Evolutionary conservation across 2,797 vertebrate species (phyloP).

Genomic region (Acanthurus lineatus): DNA sequence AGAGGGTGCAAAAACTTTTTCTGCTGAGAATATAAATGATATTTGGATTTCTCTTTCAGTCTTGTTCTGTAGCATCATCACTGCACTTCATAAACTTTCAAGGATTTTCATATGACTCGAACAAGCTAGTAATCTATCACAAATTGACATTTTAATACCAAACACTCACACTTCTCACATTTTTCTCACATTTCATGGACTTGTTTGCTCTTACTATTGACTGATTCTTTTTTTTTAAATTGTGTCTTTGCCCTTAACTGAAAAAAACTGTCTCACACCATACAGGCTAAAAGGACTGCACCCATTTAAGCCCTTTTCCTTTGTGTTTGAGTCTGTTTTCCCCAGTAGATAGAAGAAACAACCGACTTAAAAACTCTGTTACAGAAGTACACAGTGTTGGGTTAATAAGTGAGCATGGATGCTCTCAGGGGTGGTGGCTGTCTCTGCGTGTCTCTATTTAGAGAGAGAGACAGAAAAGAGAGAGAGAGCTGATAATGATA

Average conservation of each 20-base stretch:
- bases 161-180: not conserved
- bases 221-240: not conserved
- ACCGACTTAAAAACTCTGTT: slow-evolving; percentile 21
- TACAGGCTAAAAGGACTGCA: not conserved
- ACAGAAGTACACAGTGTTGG: slow-evolving; percentile 20
- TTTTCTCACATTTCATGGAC: not conserved
- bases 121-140: not conserved
- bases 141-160: not conserved
- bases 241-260: not conserved
- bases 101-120: not conserved
- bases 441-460: slow-evolving; percentile 30
- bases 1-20: not conserved
- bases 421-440: slow-evolving; percentile 26
- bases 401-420: slow-evolving; percentile 43
- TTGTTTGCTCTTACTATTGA: too few relatives aligned
- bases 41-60: not conserved
- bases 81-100: not conserved
- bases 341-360: slow-evolving; percentile 14
- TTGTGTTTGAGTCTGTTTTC: not conserved
- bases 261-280: not conserved
- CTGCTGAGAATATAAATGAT: too few relatives aligned
- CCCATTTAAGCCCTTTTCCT: not conserved
- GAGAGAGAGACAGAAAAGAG: slow-evolving; percentile 7
- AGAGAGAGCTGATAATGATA: slow-evolving; percentile 71
- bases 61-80: not conserved